phyloP scores from a whole-genome alignment of 2,888 invertebrate genomes.

The Lasioglossum figueresi region DNA sequence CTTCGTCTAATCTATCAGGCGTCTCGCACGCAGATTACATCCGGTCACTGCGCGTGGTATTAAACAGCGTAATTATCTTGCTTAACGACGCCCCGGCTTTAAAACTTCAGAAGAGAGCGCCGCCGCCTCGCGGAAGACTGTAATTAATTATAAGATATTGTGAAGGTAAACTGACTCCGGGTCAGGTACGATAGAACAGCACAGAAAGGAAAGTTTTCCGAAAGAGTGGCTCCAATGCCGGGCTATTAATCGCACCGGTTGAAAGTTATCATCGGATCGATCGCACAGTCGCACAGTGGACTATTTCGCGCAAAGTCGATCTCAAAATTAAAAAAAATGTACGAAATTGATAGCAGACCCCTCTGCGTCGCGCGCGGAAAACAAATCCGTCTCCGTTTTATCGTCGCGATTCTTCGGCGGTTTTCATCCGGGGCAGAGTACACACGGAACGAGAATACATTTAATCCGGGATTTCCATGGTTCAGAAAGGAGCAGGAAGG shows the following conservation, averaged over 20 bases:
- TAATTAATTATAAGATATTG: conserved; percentile 25
- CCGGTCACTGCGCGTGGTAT: conserved; percentile 9
- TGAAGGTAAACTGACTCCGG: conserved; percentile 9
- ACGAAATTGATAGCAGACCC: background rate
- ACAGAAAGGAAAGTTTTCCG: background rate
- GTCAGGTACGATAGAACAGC: background rate
- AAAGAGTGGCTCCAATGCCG: background rate
- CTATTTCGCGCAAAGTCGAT: too few relatives aligned
- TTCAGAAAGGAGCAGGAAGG: background rate
- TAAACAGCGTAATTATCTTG: conserved; percentile 1
- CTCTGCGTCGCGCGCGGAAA: background rate
- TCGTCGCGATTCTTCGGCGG: background rate
- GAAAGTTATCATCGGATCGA: background rate
- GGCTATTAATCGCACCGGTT: background rate
- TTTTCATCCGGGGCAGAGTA: background rate
- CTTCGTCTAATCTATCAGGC: conserved; percentile 3
- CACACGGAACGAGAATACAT: background rate
- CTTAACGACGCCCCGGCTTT: background rate
- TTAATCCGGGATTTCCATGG: background rate
- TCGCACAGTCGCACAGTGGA: background rate
- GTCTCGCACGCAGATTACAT: conserved; percentile 10
- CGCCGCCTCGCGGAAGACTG: background rate
- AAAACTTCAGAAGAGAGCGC: background rate
- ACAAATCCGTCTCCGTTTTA: background rate
- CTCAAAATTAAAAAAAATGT: too few relatives aligned